Conservation (phyloP, 2,113 vertebrate genomes). For the Delphinus delphis region DNA sequence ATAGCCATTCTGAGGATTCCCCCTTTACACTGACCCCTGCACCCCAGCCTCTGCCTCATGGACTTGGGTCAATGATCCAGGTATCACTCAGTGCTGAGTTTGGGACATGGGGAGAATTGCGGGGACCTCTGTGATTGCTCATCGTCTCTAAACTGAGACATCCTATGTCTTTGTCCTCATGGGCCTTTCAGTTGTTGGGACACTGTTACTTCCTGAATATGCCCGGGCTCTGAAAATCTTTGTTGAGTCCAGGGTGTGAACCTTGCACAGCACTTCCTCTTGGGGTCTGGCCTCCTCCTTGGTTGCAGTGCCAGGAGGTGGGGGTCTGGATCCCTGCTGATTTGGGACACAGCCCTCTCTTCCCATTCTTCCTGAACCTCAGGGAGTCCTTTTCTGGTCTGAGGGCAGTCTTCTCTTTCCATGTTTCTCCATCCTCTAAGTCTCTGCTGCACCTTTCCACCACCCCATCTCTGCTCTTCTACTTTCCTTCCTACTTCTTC, state of each 20-base stretch:
- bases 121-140: neutral
- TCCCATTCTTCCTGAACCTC: fast-evolving
- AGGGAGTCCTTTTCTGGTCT: neutral
- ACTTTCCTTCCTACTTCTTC: neutral
- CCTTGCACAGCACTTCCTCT: neutral
- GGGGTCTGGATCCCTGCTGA: neutral
- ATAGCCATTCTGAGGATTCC: neutral
- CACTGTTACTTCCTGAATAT: neutral
- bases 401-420: neutral
- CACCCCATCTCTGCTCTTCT: neutral
- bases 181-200: neutral
- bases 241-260: neutral
- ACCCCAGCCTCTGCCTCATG: neutral
- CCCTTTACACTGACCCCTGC: neutral
- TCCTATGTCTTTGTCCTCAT: neutral
- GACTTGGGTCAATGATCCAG: neutral
- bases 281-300: neutral
- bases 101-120: neutral
- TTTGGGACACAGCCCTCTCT: neutral
- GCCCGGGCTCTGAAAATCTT: neutral
- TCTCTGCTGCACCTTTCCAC: neutral
- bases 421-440: neutral
- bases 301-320: neutral
- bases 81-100: neutral
- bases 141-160: neutral